Evolutionary conservation across 1,140 invertebrate genomes (phyloP), one percentile per base, ranked within the genome.

Genomic region (Psilanteris sp.): DNA sequence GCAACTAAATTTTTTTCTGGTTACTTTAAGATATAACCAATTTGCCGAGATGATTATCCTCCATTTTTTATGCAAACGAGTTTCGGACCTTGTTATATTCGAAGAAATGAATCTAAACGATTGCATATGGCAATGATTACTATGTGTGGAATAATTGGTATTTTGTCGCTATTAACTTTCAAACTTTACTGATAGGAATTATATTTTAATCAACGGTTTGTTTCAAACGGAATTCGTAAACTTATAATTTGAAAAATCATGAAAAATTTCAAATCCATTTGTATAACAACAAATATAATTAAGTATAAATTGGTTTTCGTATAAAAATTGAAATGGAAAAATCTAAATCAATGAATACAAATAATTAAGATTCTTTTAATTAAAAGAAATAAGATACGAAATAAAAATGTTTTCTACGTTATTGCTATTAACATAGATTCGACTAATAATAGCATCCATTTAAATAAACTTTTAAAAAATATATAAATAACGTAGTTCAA

Each of bases 41-140:
- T 27, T 44, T 22, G 24, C 43, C 24, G 10, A 9, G 66, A 48
- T 48, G 66, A 70, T 70, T 59, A 54, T 32, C 52, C 52, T 22
- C 52, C 27, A 70, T 70, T 70, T 70, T 57, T 59, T 48, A 70
- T 70, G 66, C 66, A 70, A 70, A 70, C 66, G 52, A 70, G 66
- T 2, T 7, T 8, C 14, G 37, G 39, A 27, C 41, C 32, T 48
- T 16, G 26, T 57, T 57, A 70, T 54, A 70, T 50, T 70, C 43
- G 43, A 1, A 50, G 52, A 70, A 70, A 70, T 70, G 59, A 59
- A 70, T 59, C 43, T 27, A 11, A 14, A 26, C 26, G 52, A 55
- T 68, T 68, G 57, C 43, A 39, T 44, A 39, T 18, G 7, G 27
- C 64, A 34, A 32, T 52, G 41, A 52, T 57, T 37, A 6, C 24